phyloP scores from a whole-genome alignment of 2,113 vertebrate species.

The Phaethornis superciliosus region DNA sequence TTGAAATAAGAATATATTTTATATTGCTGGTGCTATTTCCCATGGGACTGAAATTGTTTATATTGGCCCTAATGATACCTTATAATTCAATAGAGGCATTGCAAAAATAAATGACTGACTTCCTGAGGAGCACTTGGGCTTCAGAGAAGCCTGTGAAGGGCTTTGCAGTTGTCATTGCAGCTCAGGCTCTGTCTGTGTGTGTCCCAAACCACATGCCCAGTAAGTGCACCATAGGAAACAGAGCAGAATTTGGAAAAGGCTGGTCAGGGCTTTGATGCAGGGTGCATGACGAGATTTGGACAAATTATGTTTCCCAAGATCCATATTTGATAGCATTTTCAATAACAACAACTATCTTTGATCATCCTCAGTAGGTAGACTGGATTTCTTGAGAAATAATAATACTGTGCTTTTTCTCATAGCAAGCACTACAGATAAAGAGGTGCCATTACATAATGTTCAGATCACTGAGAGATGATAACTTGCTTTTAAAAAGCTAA shows the following conservation, averaged over 20 bases:
- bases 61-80: neutral
- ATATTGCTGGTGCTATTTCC: neutral
- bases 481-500: neutral
- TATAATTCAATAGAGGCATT: neutral
- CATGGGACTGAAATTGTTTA: neutral
- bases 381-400: neutral
- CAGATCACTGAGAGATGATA: neutral
- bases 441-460: neutral
- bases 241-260: neutral
- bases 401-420: neutral
- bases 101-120: neutral
- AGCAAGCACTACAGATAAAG: neutral
- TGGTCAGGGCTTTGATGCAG: rapidly evolving
- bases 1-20: neutral
- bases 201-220: neutral
- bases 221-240: neutral
- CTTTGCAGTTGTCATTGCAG: neutral
- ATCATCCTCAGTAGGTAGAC: neutral
- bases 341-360: neutral
- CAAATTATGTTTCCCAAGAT: neutral
- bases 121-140: neutral
- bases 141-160: neutral
- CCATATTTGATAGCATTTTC: neutral
- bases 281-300: neutral
- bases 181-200: neutral